These are phyloP conservation scores for Eulithis testata DNA, from an alignment of 2,888 invertebrate species.

Conservation along the genomic window DNA sequence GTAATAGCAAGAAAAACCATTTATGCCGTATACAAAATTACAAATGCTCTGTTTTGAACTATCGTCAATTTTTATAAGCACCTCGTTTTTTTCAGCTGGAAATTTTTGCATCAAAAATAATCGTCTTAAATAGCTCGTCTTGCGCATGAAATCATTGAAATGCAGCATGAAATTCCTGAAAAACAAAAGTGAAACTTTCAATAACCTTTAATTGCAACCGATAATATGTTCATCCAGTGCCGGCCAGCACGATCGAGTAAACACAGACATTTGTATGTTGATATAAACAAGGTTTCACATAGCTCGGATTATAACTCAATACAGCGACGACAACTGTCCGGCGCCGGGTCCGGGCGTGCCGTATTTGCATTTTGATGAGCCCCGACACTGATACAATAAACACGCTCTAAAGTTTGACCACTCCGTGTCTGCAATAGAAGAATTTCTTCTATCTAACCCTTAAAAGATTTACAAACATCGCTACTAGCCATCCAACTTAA, in stretches of 20 bases:
- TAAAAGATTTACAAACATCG: too few relatives aligned
- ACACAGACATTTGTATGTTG: slow-evolving; percentile 34
- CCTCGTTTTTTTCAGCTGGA: too few relatives aligned
- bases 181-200: not conserved
- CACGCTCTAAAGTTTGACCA: slow-evolving; percentile 55
- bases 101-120: too few relatives aligned
- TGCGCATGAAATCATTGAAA: not conserved
- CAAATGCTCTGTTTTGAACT: too few relatives aligned
- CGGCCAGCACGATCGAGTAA: slow-evolving; percentile 18
- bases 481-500: too few relatives aligned
- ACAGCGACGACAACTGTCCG: slow-evolving; percentile 73
- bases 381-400: slow-evolving; percentile 83
- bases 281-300: slow-evolving; percentile 37
- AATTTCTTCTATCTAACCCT: too few relatives aligned
- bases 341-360: slow-evolving; percentile 62
- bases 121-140: too few relatives aligned
- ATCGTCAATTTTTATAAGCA: too few relatives aligned
- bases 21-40: too few relatives aligned
- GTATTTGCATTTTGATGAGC: slow-evolving; percentile 85
- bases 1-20: too few relatives aligned
- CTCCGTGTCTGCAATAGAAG: too few relatives aligned
- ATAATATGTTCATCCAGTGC: not conserved
- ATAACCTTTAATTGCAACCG: not conserved
- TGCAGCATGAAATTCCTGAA: not conserved
- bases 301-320: slow-evolving; percentile 74